phyloP scores from a whole-genome alignment of 2,888 invertebrate genomes.

The Pedicia rivosa region DNA sequence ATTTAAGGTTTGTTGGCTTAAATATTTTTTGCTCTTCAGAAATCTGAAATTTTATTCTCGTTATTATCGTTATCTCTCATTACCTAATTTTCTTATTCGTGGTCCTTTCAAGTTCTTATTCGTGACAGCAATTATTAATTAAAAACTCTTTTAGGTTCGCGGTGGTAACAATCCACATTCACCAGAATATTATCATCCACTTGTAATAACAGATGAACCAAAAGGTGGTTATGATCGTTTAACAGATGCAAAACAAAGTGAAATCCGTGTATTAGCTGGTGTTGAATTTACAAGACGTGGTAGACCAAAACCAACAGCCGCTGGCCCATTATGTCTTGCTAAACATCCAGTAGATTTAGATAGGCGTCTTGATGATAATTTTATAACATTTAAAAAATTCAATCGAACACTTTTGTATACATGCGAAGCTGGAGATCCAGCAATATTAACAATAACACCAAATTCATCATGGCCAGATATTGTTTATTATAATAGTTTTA shows the following conservation, averaged over 20 bases:
- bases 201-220: constrained; percentile 74
- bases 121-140: too few relatives aligned
- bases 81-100: too few relatives aligned
- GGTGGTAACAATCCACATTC: constrained; percentile 86
- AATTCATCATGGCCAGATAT: constrained; percentile 82
- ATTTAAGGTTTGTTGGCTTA: constrained; percentile 44
- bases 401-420: constrained; percentile 55
- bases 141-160: too few relatives aligned
- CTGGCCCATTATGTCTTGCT: constrained; percentile 65
- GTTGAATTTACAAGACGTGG: constrained; percentile 71
- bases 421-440: constrained; percentile 60
- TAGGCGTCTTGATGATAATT: constrained; percentile 63
- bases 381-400: constrained; percentile 64
- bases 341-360: constrained; percentile 48
- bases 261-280: constrained; percentile 60
- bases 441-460: constrained; percentile 62
- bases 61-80: too few relatives aligned
- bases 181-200: constrained; percentile 71
- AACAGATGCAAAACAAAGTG: constrained; percentile 50
- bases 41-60: too few relatives aligned
- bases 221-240: constrained; percentile 67
- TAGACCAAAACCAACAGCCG: constrained; percentile 61
- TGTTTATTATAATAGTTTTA: constrained; percentile 87
- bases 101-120: too few relatives aligned
- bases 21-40: too few relatives aligned